Percentiles rank a stretch among this genome's conserved stretches.
Conservation (phyloP, 2,797 vertebrate species). For the Fistularia tabacaria region DNA sequence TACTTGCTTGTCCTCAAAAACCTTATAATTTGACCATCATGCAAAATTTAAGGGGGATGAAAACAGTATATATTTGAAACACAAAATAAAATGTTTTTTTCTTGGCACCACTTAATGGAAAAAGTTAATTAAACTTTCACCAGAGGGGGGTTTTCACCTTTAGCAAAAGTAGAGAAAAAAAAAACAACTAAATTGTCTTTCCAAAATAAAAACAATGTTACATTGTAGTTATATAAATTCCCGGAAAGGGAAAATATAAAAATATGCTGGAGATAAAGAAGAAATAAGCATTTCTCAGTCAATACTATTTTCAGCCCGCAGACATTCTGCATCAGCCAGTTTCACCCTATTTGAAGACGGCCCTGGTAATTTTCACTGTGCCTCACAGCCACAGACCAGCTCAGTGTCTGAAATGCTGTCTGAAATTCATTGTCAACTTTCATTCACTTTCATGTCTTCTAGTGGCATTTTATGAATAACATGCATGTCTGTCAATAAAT, state of each 20-base stretch:
- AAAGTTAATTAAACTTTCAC: constrained; percentile 39
- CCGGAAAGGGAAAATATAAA: constrained; percentile 44
- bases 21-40: constrained; percentile 37
- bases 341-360: constrained; percentile 45
- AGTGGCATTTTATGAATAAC: constrained; percentile 13
- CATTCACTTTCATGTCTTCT: constrained; percentile 12
- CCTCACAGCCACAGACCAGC: constrained; percentile 31
- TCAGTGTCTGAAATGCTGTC: constrained; percentile 22
- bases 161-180: constrained; percentile 8
- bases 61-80: constrained; percentile 22
- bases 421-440: constrained; percentile 15
- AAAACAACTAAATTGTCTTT: no score
- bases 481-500: constrained; percentile 19
- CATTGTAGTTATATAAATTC: constrained; percentile 48
- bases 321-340: constrained; percentile 36
- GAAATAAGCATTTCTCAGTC: constrained; percentile 49
- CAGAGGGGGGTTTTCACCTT: constrained; percentile 24
- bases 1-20: constrained; percentile 34
- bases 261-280: constrained; percentile 43
- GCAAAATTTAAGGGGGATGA: constrained; percentile 7
- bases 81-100: constrained; percentile 39
- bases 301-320: constrained; percentile 53
- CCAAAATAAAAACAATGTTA: constrained; percentile 33
- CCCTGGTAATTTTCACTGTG: constrained; percentile 47
- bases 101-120: constrained; percentile 25